A percentile compares a stretch with the other conserved stretches of the same genome.
Evolutionary conservation across 1,140 invertebrate genomes (phyloP).

Genomic region (Subanguina moxae): DNA sequence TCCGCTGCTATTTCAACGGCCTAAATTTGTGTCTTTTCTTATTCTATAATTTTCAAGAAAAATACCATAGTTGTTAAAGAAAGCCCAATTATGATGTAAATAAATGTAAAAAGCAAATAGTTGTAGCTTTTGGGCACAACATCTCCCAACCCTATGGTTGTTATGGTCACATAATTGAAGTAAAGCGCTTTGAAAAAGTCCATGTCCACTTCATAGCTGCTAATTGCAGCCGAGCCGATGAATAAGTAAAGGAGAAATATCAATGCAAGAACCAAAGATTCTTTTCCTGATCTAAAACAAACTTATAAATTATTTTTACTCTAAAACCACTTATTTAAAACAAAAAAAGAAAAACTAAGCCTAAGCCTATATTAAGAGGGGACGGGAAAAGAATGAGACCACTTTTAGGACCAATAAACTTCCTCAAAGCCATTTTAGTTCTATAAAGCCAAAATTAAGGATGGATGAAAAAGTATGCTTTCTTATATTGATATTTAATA

Average conservation of each 20-base stretch:
- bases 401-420: too few relatives aligned
- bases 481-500: too few relatives aligned
- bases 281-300: slow-evolving; percentile 19
- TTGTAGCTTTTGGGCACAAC: slow-evolving; percentile 45
- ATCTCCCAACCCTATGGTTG: slow-evolving; percentile 54
- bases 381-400: too few relatives aligned
- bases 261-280: slow-evolving; percentile 32
- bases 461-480: too few relatives aligned
- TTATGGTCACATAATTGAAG: slow-evolving; percentile 52
- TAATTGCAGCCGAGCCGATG: slow-evolving; percentile 40
- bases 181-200: slow-evolving; percentile 53
- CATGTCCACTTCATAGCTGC: slow-evolving; percentile 52
- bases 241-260: slow-evolving; percentile 47
- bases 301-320: neutral
- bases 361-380: too few relatives aligned
- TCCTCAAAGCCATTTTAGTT: too few relatives aligned
- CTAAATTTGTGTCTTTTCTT: neutral
- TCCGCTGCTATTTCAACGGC: slow-evolving; percentile 55
- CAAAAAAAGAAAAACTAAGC: too few relatives aligned
- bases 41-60: neutral
- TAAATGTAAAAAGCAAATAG: slow-evolving; percentile 46
- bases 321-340: too few relatives aligned
- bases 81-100: slow-evolving; percentile 51
- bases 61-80: slow-evolving; percentile 50
- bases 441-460: too few relatives aligned